Base-by-base conservation (phyloP, 2,113 vertebrate species). In the Ochotona princeps region DNA sequence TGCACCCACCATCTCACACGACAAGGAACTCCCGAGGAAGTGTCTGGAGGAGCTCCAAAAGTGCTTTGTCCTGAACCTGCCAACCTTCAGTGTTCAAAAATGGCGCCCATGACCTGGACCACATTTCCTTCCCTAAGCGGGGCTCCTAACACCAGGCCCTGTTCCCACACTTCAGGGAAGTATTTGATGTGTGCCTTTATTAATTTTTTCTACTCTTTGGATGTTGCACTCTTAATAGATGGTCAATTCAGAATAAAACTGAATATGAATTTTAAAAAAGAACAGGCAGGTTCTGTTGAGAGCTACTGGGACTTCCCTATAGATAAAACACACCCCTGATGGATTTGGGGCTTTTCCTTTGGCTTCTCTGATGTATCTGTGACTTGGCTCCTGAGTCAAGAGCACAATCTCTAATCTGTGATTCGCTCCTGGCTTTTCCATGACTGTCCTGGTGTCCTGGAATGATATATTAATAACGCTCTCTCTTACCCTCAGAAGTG, bases 21-120 rank as follows among this genome's bases (percentile, higher is more conserved):
- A 99, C 9, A 99, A 98, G 88, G 99, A 99, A n/a, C 98, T 99
- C 92, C 98, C 99, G 96, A 99, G 98, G 97, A 99, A 99, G 97
- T 99, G 99, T 97, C 91, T 99, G 30, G 97, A 99, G 93, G 99
- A 99, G 99, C 98, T 99, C 91, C 98, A 98, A 97, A 99, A 98
- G 83, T 99, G 99, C 83, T 99, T 99, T 98, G 99, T 99, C 98
- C 97, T 99, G 93, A 99, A 99, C 91, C 98, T 99, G 87, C 98
- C 98, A 86, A 98, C 99, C 91, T 99, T 99, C 98, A 99, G 94
- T 8, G 99, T 99, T 83, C 99, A 99, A 99, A 97, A 98, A 99
- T 8, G 99, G 99, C 96, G 99, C 99, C 98, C 99, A 99, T 1
- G 99, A 99, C 92, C 96, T 99, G 98, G 98, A 99, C 84, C 99